Evolutionary conservation across 2,113 vertebrate genomes (phyloP), one percentile per base, ranked within the genome.

Genomic region (Fulmarus glacialis): DNA sequence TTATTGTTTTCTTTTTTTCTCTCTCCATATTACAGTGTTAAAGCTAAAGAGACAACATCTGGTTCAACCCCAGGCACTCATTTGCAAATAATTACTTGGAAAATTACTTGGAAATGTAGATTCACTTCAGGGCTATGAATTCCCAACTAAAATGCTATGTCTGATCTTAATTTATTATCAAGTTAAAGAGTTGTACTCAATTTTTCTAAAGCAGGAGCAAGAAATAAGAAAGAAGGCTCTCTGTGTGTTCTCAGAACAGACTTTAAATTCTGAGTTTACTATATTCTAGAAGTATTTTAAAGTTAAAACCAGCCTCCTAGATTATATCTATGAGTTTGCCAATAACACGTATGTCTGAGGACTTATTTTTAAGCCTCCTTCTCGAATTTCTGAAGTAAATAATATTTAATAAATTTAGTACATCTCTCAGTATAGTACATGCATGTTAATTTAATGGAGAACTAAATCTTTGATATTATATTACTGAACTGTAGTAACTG

Each of bases 21-120:
- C 36, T 71, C 18, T 86, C 18, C 21, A 13, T 55, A 26, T 63
- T 52, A 81, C 14, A 18, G 45, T 48, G 34, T 75, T 85, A 77
- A 93, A 85, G 43, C 8, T 77, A 71, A 91, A 47, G 15, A 78
- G 79, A 56, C 22, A 92, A 78, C 47, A 90, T 91, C 59, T 95
- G 81, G 36, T 67, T 79, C 40, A 55, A 80, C 34, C 45, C 13
- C 45, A 86, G 67, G 48, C 86, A 91, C 1, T 2, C 30, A 82
- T 45, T 94, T 70, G 72, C 40, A 91, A 86, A 90, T 63, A 95
- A 91, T 85, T 90, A 90, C 43, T 80, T 87, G 71, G 82, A 95
- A 96, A 89, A 91, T 89, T 58, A 79, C 53, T 82, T 89, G 63
- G 52, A 93, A 96, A 82, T 83, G 29, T 43, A 68, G 78, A 62